Base-by-base conservation (phyloP, 2,888 invertebrate species). In the Cataglyphis livida region DNA sequence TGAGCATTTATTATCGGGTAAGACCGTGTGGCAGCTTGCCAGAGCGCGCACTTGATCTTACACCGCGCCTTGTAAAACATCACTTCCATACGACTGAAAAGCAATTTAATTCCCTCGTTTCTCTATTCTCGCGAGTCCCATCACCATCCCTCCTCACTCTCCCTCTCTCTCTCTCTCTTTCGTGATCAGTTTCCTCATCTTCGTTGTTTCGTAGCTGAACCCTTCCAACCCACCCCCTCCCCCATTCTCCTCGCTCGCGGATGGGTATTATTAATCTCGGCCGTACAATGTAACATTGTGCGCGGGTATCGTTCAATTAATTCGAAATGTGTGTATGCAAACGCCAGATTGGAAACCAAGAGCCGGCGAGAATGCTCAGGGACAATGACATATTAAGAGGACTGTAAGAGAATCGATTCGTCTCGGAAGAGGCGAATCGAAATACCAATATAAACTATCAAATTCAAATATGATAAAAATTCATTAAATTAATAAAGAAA, bases 261-360 rank as follows among this genome's bases (percentile, higher is more conserved):
- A 88, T 86, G 87, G 86, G 86, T 88, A 90, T 93, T 93, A 93
- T 93, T 92, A 93, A 93, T 93, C 91, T 90, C 90, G 85, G 75
- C 79, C 84, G 78, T 82, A 91, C 91, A 88, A 92, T 91, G 91
- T 91, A 89, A 90, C 92, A 91, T 91, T 92, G 91, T 91, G 90
- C 86, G 88, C 87, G 74, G 88, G 87, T 90, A 90, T 90, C 88
- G 91, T 91, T 92, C 92, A 92, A 92, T 93, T 93, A 91, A 92
- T 92, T 91, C 89, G 90, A 91, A 90, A 92, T 89, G 70, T 70
- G 78, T 79, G 87, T 90, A 88, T 90, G 89, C 84, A 90, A 88
- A 92, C 90, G 89, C 84, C 87, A 86, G 88, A 91, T 91, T 89
- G 73, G 71, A 81, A 81, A 74, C 61, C 75, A 9, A 74, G 71